phyloP scores from a whole-genome alignment of 2,888 invertebrate species.

The Drosophila infuscata region DNA sequence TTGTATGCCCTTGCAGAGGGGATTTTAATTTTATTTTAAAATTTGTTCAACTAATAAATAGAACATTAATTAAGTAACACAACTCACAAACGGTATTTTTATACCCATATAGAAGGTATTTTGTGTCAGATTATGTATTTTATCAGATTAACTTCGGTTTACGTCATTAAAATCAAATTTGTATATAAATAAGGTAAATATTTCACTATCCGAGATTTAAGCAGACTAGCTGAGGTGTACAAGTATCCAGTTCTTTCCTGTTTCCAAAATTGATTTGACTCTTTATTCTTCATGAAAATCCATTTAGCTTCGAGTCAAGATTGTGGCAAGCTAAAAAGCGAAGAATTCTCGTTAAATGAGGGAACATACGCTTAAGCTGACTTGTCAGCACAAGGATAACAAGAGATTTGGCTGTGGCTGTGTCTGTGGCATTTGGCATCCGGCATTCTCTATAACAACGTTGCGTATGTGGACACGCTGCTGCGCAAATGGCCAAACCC shows the following conservation, averaged over 20 bases:
- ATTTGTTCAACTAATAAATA: neutral
- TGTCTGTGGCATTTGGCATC: constrained; percentile 8
- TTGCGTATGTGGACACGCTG: constrained; percentile 41
- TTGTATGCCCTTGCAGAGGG: neutral
- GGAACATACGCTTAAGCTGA: constrained; percentile 42
- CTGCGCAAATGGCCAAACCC: constrained; percentile 49
- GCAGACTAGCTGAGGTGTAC: neutral
- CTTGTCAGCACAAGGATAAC: constrained; percentile 46
- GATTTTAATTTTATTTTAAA: neutral
- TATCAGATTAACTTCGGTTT: too few species aligned
- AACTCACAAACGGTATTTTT: too few species aligned
- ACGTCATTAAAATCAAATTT: too few species aligned
- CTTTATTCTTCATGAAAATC: neutral
- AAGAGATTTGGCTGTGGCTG: constrained; percentile 25
- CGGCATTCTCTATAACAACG: constrained; percentile 1
- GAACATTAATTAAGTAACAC: neutral
- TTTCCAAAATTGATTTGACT: neutral
- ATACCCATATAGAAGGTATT: too few species aligned
- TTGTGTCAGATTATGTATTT: too few species aligned
- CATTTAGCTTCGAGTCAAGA: constrained; percentile 8
- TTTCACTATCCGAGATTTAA: neutral
- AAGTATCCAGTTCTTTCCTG: neutral
- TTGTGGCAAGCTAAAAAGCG: constrained; percentile 11
- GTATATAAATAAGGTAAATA: too few species aligned
- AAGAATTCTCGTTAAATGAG: constrained; percentile 20